Evolutionary conservation across 2,888 invertebrate genomes (phyloP).

Genomic region (Heteropelma amictum): DNA sequence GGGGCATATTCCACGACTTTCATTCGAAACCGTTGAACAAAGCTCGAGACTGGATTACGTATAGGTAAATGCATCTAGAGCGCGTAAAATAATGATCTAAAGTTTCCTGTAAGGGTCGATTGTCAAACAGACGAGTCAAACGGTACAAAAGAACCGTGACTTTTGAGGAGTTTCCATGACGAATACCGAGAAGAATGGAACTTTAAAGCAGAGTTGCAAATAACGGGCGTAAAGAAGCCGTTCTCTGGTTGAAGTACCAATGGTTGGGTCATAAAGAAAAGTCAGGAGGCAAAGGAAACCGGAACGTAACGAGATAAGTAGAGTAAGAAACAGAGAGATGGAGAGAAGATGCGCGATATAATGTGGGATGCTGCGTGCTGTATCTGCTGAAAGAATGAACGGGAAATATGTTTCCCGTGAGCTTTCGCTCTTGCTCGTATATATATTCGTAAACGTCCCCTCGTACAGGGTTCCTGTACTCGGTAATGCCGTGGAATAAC

Average conservation of each 20-base stretch:
- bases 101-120: background rate
- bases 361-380: background rate
- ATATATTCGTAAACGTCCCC: background rate
- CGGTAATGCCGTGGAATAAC: slow-evolving; percentile 71
- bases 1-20: background rate
- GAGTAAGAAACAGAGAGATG: background rate
- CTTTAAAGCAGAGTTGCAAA: slow-evolving; percentile 24
- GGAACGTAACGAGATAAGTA: background rate
- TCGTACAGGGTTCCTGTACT: background rate
- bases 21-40: background rate
- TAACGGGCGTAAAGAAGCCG: slow-evolving; percentile 10
- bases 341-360: background rate
- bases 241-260: background rate
- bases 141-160: slow-evolving; percentile 16
- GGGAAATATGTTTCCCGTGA: slow-evolving; percentile 64
- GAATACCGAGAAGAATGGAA: slow-evolving; percentile 23
- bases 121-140: background rate
- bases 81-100: background rate
- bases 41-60: background rate
- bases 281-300: background rate
- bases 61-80: background rate
- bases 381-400: slow-evolving; percentile 28
- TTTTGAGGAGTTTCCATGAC: background rate
- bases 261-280: background rate
- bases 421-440: slow-evolving; percentile 19